Evolutionary conservation across 2,888 invertebrate genomes (phyloP).

Genomic region (Sarcophaga rosellei): DNA sequence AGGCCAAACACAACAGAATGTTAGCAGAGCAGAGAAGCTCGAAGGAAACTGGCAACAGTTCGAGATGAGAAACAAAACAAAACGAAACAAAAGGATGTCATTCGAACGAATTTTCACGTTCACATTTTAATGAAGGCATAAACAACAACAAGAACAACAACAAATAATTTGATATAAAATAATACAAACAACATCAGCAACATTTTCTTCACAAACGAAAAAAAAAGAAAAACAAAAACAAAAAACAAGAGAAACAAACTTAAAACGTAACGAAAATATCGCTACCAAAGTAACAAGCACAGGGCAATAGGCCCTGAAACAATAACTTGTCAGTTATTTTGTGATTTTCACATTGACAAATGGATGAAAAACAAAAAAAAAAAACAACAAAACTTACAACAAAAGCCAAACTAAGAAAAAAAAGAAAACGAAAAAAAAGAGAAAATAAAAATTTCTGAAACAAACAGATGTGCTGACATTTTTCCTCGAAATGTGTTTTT

Average conservation of each 20-base stretch:
- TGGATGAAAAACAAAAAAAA: not conserved
- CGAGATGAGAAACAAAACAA: not conserved
- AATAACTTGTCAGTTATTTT: conserved; percentile 57
- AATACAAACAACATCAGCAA: not conserved
- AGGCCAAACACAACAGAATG: not conserved
- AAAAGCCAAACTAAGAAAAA: not conserved
- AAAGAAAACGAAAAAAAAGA: not conserved
- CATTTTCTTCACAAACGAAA: no score
- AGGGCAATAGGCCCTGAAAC: conserved; percentile 51
- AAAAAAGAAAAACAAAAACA: no score
- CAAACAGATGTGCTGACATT: not conserved
- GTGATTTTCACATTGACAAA: conserved; percentile 39
- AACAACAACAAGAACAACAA: conserved; percentile 13
- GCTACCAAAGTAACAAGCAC: not conserved
- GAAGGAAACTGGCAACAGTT: not conserved
- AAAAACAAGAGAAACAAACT: no score
- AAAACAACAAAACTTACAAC: not conserved
- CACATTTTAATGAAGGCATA: conserved; percentile 51
- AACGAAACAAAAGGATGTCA: conserved; percentile 17
- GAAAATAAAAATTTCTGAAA: no score
- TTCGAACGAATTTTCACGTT: conserved; percentile 58
- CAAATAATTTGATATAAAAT: not conserved
- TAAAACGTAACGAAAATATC: no score
- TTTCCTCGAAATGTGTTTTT: not conserved
- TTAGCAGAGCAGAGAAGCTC: not conserved